Percentiles rank a stretch among this genome's conserved stretches.
These are phyloP conservation scores for Brachionus paranguensis DNA, from an alignment of 1,140 invertebrate species.

Conservation along the genomic window DNA sequence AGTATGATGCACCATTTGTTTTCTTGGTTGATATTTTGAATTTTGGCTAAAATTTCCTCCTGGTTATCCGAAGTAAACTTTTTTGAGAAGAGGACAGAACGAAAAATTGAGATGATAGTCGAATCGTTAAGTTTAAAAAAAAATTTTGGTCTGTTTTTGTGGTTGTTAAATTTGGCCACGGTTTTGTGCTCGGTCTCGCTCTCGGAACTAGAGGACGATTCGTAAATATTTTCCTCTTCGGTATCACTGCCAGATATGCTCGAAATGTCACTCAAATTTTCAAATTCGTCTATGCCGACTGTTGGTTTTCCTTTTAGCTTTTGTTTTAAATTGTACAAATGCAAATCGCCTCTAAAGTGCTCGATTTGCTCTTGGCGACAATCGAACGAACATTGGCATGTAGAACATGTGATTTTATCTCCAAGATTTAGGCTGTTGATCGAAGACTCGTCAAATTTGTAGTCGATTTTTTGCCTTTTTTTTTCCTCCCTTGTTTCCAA, in stretches of 20 bases:
- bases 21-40: conserved; percentile 49
- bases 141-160: conserved; percentile 59
- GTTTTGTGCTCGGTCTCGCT: conserved; percentile 37
- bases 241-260: conserved; percentile 70
- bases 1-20: conserved; percentile 68
- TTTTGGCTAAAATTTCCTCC: conserved; percentile 55
- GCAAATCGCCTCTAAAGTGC: conserved; percentile 60
- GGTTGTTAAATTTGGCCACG: neutral
- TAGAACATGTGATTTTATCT: neutral
- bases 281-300: conserved; percentile 47
- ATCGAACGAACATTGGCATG: neutral
- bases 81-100: conserved; percentile 59
- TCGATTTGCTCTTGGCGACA: conserved; percentile 41
- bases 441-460: neutral
- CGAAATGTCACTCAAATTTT: conserved; percentile 63
- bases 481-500: neutral
- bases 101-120: conserved; percentile 67
- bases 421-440: neutral
- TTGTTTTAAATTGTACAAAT: conserved; percentile 49
- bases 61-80: conserved; percentile 54
- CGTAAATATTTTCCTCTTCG: conserved; percentile 57
- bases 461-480: neutral
- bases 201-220: conserved; percentile 53
- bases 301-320: conserved; percentile 43
- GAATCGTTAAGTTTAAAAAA: conserved; percentile 66